Percentiles rank a stretch among this genome's conserved stretches.
Evolutionary conservation across 2,113 vertebrate species (phyloP).

Genomic region (Petroica traversi): DNA sequence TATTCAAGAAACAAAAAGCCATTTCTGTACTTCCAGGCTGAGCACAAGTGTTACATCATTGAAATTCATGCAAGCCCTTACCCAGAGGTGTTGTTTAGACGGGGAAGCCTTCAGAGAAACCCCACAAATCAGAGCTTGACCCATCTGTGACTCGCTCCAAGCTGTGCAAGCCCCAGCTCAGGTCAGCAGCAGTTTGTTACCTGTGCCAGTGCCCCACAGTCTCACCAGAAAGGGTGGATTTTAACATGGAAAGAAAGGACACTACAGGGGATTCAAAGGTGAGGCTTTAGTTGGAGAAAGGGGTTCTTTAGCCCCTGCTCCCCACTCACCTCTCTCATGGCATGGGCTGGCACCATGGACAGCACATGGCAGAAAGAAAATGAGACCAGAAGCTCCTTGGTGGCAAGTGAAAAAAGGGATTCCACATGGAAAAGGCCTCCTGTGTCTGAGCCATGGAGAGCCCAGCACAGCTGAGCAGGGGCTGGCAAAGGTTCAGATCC

Average conservation of each 20-base stretch:
- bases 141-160: rapidly evolving
- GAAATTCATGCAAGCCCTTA: neutral
- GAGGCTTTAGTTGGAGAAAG: neutral
- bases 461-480: neutral
- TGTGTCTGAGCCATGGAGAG: neutral
- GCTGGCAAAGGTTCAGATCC: too few relatives aligned
- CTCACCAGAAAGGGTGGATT: neutral
- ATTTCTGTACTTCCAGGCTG: neutral
- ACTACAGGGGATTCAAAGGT: neutral
- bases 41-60: neutral
- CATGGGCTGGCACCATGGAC: neutral
- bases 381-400: neutral
- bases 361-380: neutral
- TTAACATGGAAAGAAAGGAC: neutral
- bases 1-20: neutral
- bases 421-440: neutral
- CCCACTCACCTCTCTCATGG: neutral
- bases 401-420: neutral
- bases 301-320: neutral
- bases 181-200: neutral
- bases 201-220: neutral
- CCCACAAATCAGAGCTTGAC: neutral
- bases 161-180: neutral
- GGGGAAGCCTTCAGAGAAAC: neutral
- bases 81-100: neutral